phyloP scores from a whole-genome alignment of 2,113 vertebrate genomes.

The Onychorhynchus coronatus region DNA sequence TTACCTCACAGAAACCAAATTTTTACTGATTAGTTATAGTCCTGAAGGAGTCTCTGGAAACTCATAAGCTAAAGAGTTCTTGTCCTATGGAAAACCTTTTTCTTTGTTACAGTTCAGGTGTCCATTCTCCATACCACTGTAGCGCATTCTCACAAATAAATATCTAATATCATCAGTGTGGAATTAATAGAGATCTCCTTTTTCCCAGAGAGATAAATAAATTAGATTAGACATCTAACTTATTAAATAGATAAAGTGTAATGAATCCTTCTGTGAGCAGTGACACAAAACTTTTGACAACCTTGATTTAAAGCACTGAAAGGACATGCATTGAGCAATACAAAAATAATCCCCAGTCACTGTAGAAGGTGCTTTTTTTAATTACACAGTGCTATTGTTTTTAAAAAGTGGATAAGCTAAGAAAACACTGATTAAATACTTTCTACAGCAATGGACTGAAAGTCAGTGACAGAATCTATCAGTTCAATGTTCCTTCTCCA shows the following conservation, averaged over 20 bases:
- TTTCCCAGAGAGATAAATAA: background rate
- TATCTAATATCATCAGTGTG: background rate
- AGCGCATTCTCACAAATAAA: background rate
- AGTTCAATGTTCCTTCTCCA: background rate
- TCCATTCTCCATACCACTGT: background rate
- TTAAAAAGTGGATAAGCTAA: background rate
- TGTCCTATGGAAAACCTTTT: background rate
- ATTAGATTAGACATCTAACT: background rate
- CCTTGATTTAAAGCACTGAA: background rate
- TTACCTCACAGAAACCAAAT: background rate
- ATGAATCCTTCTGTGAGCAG: background rate
- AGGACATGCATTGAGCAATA: background rate
- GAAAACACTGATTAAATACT: background rate
- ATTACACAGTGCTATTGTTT: background rate
- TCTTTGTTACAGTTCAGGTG: background rate
- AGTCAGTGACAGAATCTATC: background rate
- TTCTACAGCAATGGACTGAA: background rate
- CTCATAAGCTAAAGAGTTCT: background rate
- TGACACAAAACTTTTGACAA: background rate
- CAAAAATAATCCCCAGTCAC: background rate
- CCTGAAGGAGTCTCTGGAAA: background rate
- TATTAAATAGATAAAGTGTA: background rate
- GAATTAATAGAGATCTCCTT: background rate
- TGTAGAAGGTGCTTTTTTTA: background rate
- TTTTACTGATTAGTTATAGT: background rate